A percentile compares a stretch with the other conserved stretches of the same genome.
Conservation (phyloP, 1,140 invertebrate genomes). For the Bathynomus jamesi region DNA sequence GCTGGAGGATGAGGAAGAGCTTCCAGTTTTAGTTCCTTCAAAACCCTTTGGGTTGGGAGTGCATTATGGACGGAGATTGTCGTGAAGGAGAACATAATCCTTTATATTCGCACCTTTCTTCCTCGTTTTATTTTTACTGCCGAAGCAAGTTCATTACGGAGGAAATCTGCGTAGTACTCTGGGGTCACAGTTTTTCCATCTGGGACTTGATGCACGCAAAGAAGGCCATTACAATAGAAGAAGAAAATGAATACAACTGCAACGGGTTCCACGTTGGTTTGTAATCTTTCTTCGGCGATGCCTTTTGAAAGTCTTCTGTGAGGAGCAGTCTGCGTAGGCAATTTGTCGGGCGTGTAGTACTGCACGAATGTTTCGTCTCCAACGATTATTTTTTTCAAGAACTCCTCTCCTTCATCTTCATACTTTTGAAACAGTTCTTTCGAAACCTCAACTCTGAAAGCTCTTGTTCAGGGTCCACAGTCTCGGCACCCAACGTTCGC, state of each 20-base stretch:
- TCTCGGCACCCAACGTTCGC: constrained; percentile 18
- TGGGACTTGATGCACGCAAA: constrained; percentile 3
- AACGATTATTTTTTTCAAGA: constrained; percentile 6
- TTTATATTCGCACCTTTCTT: constrained; percentile 5
- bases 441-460: constrained; percentile 5
- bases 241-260: constrained; percentile 1
- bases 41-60: neutral
- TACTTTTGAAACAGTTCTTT: constrained; percentile 5
- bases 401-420: constrained; percentile 9
- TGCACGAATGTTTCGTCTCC: constrained; percentile 9
- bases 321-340: neutral
- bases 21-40: constrained; percentile 5
- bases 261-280: constrained; percentile 1
- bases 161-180: constrained; percentile 4
- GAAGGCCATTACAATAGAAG: constrained; percentile 1
- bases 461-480: constrained; percentile 14
- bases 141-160: constrained; percentile 6
- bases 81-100: constrained; percentile 9
- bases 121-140: constrained; percentile 6
- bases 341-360: constrained; percentile 13
- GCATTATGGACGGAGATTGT: constrained; percentile 5
- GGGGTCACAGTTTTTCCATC: neutral
- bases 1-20: constrained; percentile 13
- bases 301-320: neutral
- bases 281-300: constrained; percentile 5